phyloP scores from a whole-genome alignment of 1,140 invertebrate species.

The Drosophila athabasca region DNA sequence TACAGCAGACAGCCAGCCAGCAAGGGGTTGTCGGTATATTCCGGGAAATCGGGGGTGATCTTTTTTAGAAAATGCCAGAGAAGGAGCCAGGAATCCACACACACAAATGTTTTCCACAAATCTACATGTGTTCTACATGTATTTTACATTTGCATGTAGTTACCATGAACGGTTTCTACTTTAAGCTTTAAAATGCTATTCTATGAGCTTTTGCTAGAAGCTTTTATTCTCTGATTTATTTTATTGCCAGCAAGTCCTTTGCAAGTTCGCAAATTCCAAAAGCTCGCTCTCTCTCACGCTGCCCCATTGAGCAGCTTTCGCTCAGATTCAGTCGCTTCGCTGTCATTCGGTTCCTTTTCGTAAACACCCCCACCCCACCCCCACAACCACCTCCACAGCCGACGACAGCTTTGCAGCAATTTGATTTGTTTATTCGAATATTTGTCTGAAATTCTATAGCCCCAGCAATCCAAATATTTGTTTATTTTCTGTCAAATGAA shows the following conservation, averaged over 20 bases:
- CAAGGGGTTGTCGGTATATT: constrained; percentile 32
- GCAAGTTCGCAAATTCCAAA: constrained; percentile 9
- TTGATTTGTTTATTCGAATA: constrained; percentile 35
- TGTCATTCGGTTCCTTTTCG: no score
- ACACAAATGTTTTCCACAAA: not conserved
- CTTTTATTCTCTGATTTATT: no score
- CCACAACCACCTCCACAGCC: no score
- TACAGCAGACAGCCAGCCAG: not conserved
- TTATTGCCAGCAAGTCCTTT: constrained; percentile 1
- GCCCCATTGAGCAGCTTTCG: constrained; percentile 20
- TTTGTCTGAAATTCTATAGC: constrained; percentile 21
- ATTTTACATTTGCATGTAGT: not conserved
- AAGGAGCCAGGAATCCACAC: no score
- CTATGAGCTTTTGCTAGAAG: not conserved
- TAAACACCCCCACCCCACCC: no score
- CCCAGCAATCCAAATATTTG: constrained; percentile 28
- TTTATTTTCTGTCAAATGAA: constrained; percentile 46
- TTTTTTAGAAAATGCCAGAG: not conserved
- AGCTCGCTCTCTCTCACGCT: not conserved
- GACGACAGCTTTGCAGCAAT: constrained; percentile 3
- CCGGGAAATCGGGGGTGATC: not conserved
- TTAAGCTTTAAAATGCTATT: not conserved
- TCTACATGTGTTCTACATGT: no score
- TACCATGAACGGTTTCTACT: no score
- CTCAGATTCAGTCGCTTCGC: constrained; percentile 11